phyloP scores from a whole-genome alignment of 2,113 vertebrate species.

The Tretioscincus oriximinensis region DNA sequence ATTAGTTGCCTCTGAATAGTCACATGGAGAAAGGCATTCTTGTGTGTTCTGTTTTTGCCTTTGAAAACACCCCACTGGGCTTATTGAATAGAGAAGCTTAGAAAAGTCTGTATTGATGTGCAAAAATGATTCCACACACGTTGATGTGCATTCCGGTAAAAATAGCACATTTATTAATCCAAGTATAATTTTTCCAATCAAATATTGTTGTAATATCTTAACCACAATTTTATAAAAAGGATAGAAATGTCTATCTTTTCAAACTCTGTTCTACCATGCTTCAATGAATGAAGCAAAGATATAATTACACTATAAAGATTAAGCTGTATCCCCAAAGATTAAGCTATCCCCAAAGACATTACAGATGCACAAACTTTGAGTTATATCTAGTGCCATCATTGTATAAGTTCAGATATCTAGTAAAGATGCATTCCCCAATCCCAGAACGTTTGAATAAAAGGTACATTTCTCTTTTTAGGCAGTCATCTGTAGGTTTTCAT shows the following conservation, averaged over 20 bases:
- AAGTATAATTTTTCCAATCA: not conserved
- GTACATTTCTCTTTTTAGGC: too few species aligned
- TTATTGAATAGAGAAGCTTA: slow-evolving; percentile 20
- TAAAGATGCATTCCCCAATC: too few species aligned
- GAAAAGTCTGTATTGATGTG: not conserved
- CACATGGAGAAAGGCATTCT: not conserved
- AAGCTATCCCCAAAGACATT: not conserved
- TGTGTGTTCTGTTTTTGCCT: not conserved
- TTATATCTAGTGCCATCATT: too few species aligned
- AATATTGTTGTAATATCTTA: not conserved
- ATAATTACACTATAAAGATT: not conserved
- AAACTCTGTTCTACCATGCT: not conserved
- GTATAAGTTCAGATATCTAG: too few species aligned
- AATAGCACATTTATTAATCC: not conserved
- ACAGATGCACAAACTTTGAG: not conserved
- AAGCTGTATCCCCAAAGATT: slow-evolving; percentile 6
- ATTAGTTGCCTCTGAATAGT: slow-evolving; percentile 9
- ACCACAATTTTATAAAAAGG: not conserved
- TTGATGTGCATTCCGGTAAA: not conserved
- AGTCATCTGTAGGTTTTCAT: too few species aligned
- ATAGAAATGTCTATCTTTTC: not conserved
- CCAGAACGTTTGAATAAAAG: too few species aligned
- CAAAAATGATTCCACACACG: not conserved
- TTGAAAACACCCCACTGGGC: not conserved
- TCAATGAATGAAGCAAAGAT: not conserved